These are phyloP conservation scores for Myopa tessellatipennis DNA, from an alignment of 2,888 invertebrate species.

Conservation along the genomic window DNA sequence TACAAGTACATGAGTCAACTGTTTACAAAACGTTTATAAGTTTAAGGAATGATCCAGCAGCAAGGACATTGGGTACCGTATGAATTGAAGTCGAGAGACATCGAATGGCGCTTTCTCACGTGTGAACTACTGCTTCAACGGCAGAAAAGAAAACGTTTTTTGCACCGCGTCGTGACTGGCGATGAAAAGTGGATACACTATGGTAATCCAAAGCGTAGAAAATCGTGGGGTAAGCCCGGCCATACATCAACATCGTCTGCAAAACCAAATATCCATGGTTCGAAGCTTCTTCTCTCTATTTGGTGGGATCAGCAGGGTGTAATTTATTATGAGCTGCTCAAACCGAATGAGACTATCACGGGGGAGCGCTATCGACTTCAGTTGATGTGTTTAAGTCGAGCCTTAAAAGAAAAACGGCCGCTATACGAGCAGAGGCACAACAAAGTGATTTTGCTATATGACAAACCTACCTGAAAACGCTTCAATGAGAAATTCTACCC, in stretches of 20 bases:
- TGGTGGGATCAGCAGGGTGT: constrained; percentile 23
- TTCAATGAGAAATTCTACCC: constrained; percentile 29
- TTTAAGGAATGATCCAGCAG: background rate
- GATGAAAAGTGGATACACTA: constrained; percentile 28
- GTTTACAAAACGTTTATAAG: background rate
- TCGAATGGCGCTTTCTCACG: background rate
- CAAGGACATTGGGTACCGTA: background rate
- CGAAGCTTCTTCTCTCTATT: background rate
- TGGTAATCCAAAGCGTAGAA: constrained; percentile 22
- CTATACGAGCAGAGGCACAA: constrained; percentile 11
- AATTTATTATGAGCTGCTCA: constrained; percentile 24
- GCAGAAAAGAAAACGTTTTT: background rate
- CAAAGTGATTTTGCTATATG: constrained; percentile 15
- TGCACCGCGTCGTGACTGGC: constrained; percentile 10
- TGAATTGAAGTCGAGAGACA: background rate
- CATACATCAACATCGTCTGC: constrained; percentile 18
- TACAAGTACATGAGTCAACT: background rate
- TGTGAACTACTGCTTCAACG: background rate
- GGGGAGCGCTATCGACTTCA: constrained; percentile 13
- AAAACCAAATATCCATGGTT: constrained; percentile 9
- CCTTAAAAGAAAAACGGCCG: constrained; percentile 9
- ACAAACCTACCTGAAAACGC: constrained; percentile 12
- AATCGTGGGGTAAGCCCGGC: constrained; percentile 14
- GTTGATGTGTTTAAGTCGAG: constrained; percentile 23
- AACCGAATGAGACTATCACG: background rate